These are phyloP conservation scores for Lycaon pictus DNA, from an alignment of 2,113 vertebrate species.

Conservation along the genomic window DNA sequence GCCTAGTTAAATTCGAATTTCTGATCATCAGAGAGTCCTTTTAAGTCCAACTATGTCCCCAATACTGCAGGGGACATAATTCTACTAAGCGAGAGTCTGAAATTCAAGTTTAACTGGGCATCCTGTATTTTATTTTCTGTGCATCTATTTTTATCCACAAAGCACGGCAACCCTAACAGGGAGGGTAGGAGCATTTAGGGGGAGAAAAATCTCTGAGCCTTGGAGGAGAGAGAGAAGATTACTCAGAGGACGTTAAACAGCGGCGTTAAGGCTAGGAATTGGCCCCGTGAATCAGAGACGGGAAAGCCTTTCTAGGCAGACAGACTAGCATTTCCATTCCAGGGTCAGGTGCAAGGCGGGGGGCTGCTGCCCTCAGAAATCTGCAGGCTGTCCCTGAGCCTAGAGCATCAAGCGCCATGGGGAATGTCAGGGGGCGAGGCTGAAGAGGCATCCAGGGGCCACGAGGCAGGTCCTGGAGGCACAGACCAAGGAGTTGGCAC, in stretches of 20 bases:
- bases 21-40: not conserved
- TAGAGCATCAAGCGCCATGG: rapidly evolving
- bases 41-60: not conserved
- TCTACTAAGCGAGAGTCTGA: not conserved
- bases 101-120: constrained; percentile 24
- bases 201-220: not conserved
- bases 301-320: not conserved
- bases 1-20: not conserved
- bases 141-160: not conserved
- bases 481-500: not conserved
- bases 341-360: not conserved
- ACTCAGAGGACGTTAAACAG: not conserved
- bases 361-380: not conserved
- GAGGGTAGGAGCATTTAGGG: not conserved
- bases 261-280: not conserved
- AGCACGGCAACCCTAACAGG: not conserved
- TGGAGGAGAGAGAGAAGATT: not conserved
- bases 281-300: not conserved
- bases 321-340: not conserved
- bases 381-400: not conserved
- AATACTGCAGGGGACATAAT: not conserved
- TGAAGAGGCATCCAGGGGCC: not conserved
- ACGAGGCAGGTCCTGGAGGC: not conserved
- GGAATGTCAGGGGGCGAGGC: not conserved
- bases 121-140: not conserved